Evolutionary conservation across 2,888 invertebrate genomes (phyloP), one percentile per base, ranked within the genome.

Genomic region (Melinopterus prodromus): DNA sequence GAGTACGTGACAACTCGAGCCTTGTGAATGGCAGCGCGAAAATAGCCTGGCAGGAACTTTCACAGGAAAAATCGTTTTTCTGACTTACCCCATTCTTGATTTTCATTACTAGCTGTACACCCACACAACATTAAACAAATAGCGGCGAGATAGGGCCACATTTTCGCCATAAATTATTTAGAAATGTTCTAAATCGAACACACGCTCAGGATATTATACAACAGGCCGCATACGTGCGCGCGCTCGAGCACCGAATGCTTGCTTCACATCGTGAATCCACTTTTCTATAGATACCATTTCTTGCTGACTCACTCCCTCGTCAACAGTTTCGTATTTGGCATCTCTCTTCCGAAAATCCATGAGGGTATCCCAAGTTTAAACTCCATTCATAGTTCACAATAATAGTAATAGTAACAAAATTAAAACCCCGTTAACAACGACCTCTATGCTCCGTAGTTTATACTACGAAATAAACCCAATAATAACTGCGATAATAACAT

Each of bases 61-160:
- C 78, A 71, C 76, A 75, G 53, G 71, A 82, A 84, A 84, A 82
- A 78, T 79, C 71, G 76, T 82, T 81, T 81, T 82, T 83, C 79
- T 78, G 70, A 86, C 88, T 88, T 83, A 88, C 88, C 88, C 88
- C 88, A 88, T 79, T 86, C 83, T 71, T 85, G 85, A 84, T 82
- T 84, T 76, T 81, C 83, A 14, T 78, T 80, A 76, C 82, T 83
- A 81, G 82, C 84, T 78, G 53, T 77, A 7, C 82, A 76, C 37
- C 85, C 77, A 37, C 81, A 80, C 36, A 86, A 69, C 70, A 85
- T 16, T n/a, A 86, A 70, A 14, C 84, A 84, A 84, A 86, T 84
- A 72, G 85, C 84, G 84, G 84, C 76, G 77, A 87, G 82, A 85
- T 85, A 86, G 83, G 85, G 84, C 84, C 86, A 86, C 87, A 87